Base-by-base conservation (phyloP, 2,888 invertebrate genomes). In the Yponomeuta plumbellus region DNA sequence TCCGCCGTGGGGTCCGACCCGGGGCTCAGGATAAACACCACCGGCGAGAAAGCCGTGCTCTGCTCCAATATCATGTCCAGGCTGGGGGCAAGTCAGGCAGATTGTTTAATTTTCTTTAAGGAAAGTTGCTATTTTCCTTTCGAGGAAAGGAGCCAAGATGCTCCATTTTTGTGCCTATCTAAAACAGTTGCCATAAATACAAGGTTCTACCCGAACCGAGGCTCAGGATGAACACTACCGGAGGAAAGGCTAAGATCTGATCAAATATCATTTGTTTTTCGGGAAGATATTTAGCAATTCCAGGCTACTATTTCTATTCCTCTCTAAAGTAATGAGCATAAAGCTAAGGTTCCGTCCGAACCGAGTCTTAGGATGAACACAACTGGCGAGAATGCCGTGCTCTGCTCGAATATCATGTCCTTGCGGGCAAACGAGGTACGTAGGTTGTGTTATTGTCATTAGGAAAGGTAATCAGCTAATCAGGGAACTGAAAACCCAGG, bases 341-440 rank as follows among this genome's bases (percentile, higher is more conserved):
- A 26, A 26, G 26, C 5, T 26, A 26, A 26, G 26, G 26, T 26
- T 26, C 5, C 26, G 86, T 98, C 98, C 0, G 98, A 97, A 0
- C 98, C 98, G 13, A 98, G 97, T 71, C 98, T 98, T 63, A 98
- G 90, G 70, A 98, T 96, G 80, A 99, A 98, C 72, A 98, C 96
- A 2, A 98, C 96, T 0, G 98, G 98, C 52, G 96, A 97, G 21
- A 86, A 92, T 0, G 96, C 94, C 0, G 94, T 94, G 67, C 97
- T 97, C 81, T 97, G 97, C 70, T 97, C 96, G 79, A 93, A 96
- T 74, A 98, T 96, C 75, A 94, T 93, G 70, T 96, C 95, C 74
- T 96, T 97, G 74, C 81, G 83, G 75, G 68, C 39, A 39, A 11
- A n/a, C 5, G 11, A 11, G 5, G n/a, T n/a, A n/a, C n/a, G 39